Evolutionary conservation across 2,113 vertebrate species (phyloP).

Genomic region (Elachura formosa): DNA sequence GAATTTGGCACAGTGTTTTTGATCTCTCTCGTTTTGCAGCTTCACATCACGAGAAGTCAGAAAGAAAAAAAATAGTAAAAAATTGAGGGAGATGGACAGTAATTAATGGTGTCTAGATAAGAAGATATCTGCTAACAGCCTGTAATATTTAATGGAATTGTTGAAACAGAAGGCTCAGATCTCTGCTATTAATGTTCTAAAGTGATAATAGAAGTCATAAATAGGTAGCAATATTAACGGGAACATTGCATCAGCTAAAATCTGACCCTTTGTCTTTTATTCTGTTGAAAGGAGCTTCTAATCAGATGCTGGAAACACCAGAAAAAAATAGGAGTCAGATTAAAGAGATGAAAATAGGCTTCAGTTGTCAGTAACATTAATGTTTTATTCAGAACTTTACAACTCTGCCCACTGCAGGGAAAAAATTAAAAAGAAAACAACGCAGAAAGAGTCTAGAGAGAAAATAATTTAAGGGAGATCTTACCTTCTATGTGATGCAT

Average conservation of each 20-base stretch:
- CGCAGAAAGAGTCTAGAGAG: neutral
- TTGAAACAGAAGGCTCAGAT: conserved; percentile 58
- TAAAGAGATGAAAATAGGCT: conserved; percentile 54
- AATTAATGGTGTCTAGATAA: conserved; percentile 62
- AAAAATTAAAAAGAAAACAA: neutral
- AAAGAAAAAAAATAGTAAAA: neutral
- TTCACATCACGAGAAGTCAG: conserved; percentile 31
- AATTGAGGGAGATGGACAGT: conserved; percentile 47
- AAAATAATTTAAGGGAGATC: conserved; percentile 32
- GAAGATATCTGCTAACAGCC: conserved; percentile 55
- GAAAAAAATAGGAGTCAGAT: conserved; percentile 28
- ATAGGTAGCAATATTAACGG: conserved; percentile 41
- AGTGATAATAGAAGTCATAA: conserved; percentile 63
- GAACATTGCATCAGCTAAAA: conserved; percentile 61
- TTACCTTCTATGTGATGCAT: conserved; percentile 82
- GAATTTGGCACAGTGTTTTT: conserved; percentile 33
- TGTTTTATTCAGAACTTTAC: conserved; percentile 26
- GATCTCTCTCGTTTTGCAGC: conserved; percentile 48
- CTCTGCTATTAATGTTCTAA: conserved; percentile 56
- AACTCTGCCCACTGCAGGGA: conserved; percentile 30
- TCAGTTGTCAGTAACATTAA: conserved; percentile 8
- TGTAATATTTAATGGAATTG: conserved; percentile 58
- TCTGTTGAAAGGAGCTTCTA: conserved; percentile 21
- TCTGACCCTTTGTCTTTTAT: conserved; percentile 60
- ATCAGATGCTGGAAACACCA: conserved; percentile 47